Percentiles rank a stretch among this genome's conserved stretches.
Conservation (phyloP, 1,140 invertebrate genomes). For the Plodia interpunctella region DNA sequence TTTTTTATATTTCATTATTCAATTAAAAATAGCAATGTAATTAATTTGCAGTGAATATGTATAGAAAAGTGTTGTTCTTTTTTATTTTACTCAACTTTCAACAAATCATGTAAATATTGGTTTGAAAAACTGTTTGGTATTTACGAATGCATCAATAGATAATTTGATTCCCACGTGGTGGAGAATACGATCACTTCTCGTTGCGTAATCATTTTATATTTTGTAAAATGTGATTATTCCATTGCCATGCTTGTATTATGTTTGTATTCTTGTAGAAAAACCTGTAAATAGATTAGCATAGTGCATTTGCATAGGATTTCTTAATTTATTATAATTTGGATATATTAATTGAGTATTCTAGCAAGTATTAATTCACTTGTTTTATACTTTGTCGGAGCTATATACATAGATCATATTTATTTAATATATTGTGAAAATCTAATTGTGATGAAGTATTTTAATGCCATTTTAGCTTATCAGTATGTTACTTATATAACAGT, state of each 20-base stretch:
- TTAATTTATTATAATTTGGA: slow-evolving; percentile 33
- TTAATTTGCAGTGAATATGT: too few species aligned
- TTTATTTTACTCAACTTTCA: too few species aligned
- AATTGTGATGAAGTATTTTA: slow-evolving; percentile 71
- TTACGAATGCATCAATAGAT: too few species aligned
- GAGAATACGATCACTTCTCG: background rate
- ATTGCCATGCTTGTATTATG: slow-evolving; percentile 24
- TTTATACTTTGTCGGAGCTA: slow-evolving; percentile 19
- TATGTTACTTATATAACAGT: slow-evolving; percentile 64
- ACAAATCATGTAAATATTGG: too few species aligned
- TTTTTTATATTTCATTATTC: background rate
- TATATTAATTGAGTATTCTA: slow-evolving; percentile 22
- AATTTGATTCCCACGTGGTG: slow-evolving; percentile 18
- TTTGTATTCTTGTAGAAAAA: slow-evolving; percentile 24
- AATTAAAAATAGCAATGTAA: too few species aligned
- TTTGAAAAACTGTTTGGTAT: too few species aligned
- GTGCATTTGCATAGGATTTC: slow-evolving; percentile 17
- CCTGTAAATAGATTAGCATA: slow-evolving; percentile 35
- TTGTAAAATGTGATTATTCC: slow-evolving; percentile 28
- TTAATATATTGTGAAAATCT: slow-evolving; percentile 47
- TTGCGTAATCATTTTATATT: slow-evolving; percentile 14
- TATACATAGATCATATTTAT: slow-evolving; percentile 37
- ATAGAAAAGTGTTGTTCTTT: too few species aligned
- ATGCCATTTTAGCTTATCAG: slow-evolving; percentile 69
- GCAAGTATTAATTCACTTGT: slow-evolving; percentile 8